Evolutionary conservation across 2,113 vertebrate genomes (phyloP), one percentile per base, ranked within the genome.

Genomic region (Phasianus colchicus): DNA sequence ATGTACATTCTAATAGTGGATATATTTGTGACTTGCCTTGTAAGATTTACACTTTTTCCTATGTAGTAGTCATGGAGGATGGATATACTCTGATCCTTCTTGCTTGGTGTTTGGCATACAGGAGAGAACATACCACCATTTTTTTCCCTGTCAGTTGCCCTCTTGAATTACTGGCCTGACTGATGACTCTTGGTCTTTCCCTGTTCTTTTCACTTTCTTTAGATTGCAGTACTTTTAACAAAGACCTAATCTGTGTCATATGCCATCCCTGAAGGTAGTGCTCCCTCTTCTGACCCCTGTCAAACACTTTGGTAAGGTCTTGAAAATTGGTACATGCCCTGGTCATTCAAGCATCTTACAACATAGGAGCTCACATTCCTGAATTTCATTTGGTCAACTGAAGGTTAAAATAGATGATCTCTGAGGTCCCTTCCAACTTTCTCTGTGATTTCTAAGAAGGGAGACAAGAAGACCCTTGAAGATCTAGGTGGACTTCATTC

Each of bases 51-150:
- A 67, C 18, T 43, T 89, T 91, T 76, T 76, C 50, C 58, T 83
- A 2, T 57, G 32, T 63, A 42, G 43, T 69, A 27, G 48, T 83
- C 18, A 10, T n/a, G 25, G 61, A 74, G 42, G 52, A 40, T 48
- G 42, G 52, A 47, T 43, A 43, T 81, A 32, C 25, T 61, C 25
- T 88, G 57, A 78, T 38, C 61, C 6, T 81, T 67, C 61, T 86
- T 17, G n/a, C 20, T 83, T 83, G 81, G 20, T 96, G 91, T 95
- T 82, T 95, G 95, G 88, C 93, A 93, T 95, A 95, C 88, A 94
- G 90, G 83, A 96, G 93, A 96, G 83, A 90, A 83, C 76, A 47
- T 86, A 92, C 90, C 93, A 96, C 96, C 93, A 92, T 92, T 94
- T 92, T 61, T 45, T 70, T 86, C 65, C 73, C 50, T 87, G 11